Conservation (phyloP, 2,888 invertebrate species). For the Zaprionus obscuricornis region DNA sequence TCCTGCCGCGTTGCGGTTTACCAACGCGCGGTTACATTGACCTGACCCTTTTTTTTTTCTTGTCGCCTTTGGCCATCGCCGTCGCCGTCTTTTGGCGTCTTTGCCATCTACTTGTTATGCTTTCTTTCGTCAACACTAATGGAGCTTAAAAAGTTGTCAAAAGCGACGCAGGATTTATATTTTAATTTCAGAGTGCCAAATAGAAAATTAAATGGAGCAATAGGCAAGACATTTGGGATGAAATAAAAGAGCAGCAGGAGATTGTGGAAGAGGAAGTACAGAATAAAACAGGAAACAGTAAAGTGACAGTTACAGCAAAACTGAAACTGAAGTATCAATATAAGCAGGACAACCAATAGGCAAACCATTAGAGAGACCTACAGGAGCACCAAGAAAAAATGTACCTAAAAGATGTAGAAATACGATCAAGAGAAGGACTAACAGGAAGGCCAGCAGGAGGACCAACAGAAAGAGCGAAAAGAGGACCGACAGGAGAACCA, state of each 20-base stretch:
- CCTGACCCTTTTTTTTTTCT: conserved; percentile 67
- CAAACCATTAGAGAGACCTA: too few species aligned
- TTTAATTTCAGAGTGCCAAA: conserved; percentile 72
- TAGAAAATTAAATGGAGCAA: conserved; percentile 64
- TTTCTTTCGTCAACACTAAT: conserved; percentile 71
- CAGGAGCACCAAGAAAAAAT: too few species aligned
- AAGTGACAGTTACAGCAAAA: conserved; percentile 27
- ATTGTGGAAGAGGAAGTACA: background rate
- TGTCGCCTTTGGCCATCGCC: background rate
- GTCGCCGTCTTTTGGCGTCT: conserved; percentile 1
- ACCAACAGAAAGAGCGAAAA: too few species aligned
- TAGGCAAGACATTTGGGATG: conserved; percentile 1
- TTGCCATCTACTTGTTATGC: conserved; percentile 51
- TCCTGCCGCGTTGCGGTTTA: conserved; percentile 66
- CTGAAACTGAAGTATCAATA: too few species aligned
- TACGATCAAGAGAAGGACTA: too few species aligned
- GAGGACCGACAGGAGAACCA: too few species aligned
- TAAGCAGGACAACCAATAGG: too few species aligned
- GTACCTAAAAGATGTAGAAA: too few species aligned
- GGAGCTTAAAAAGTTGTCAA: conserved; percentile 77
- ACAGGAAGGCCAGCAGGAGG: too few species aligned
- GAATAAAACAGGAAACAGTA: background rate
- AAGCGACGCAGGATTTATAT: conserved; percentile 67
- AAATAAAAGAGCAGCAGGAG: background rate
- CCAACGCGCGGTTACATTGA: conserved; percentile 68